These are phyloP conservation scores for Chironomus tepperi DNA, from an alignment of 1,140 invertebrate species.

Conservation along the genomic window DNA sequence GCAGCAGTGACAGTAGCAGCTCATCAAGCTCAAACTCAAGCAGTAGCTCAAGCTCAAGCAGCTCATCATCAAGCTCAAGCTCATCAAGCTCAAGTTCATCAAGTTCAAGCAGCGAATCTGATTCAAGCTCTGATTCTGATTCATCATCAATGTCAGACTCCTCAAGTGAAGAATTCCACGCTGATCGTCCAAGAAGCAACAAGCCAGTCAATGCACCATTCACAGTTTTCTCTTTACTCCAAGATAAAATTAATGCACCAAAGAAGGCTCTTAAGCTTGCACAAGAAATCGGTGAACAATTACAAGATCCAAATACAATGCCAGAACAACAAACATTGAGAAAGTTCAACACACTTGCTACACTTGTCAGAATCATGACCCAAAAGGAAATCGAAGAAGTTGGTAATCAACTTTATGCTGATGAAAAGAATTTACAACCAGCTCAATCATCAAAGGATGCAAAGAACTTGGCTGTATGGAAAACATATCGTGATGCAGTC, in stretches of 20 bases:
- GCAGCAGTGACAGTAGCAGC: too few species aligned
- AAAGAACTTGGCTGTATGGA: conserved; percentile 38
- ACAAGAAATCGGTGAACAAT: conserved; percentile 46
- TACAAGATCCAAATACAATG: conserved; percentile 48
- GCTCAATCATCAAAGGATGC: conserved; percentile 30
- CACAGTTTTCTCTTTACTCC: conserved; percentile 44
- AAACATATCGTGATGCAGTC: conserved; percentile 51
- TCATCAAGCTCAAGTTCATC: conserved; percentile 24
- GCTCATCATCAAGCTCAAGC: background rate
- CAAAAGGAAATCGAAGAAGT: conserved; percentile 37
- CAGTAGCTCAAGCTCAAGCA: background rate
- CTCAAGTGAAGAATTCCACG: conserved; percentile 35
- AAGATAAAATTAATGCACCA: conserved; percentile 41
- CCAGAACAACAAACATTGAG: conserved; percentile 46
- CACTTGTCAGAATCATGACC: conserved; percentile 50
- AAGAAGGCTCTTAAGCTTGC: conserved; percentile 43
- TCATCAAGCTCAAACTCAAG: background rate
- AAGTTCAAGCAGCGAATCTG: background rate
- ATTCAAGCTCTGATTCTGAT: too few species aligned
- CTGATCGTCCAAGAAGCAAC: conserved; percentile 40
- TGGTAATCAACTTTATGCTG: conserved; percentile 32
- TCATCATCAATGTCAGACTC: conserved; percentile 26
- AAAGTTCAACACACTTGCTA: conserved; percentile 51
- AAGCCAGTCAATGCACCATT: conserved; percentile 42
- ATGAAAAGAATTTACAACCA: conserved; percentile 33